Base-by-base conservation (phyloP, 2,888 invertebrate species). In the Hecatera dysodea region DNA sequence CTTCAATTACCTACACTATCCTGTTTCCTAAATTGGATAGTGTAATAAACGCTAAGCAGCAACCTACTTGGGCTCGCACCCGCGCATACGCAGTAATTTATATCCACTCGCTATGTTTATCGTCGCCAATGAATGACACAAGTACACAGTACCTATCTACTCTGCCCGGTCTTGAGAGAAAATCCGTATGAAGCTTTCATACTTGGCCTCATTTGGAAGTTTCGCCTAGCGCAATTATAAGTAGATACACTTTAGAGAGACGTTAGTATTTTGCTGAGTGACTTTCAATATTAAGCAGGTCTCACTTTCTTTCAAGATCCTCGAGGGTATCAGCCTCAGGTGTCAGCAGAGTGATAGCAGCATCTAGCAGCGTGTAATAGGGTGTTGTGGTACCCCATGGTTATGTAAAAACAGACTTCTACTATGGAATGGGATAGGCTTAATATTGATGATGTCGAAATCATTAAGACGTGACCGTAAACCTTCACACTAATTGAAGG, bases 101-200 rank as follows among this genome's bases (percentile, higher is more conserved):
- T 42, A 39, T 44, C 11, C 19, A 48, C 7, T 46, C 4, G 12
- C 39, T 22, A 44, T 53, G n/a, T 22, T 19, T 24, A 27, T 48
- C 36, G 42, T n/a, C n/a, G 27, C 39, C 61, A 71, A 39, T 71
- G 59, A 71, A 39, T 71, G 59, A 52, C 48, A 72, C 50, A 60
- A 8, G 17, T 48, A 60, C 27, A 19, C 56, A 9, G 12, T 48
- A 60, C 42, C 17, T 39, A 29, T 8, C 33, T 44, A 63, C 39
- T 44, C 33, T 24, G 65, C 59, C 55, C n/a, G 48, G 46, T 50
- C 62, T 70, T 52, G 44, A 53, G 80, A 66, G 75, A 66, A 80
- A 80, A 74, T 73, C 62, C 19, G 52, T 74, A 68, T 64, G 44
- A 65, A 74, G 70, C 82, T 80, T 78, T 78, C 79, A 78, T 79